Evolutionary conservation across 2,888 invertebrate species (phyloP).

Genomic region (Clostera curtula): DNA sequence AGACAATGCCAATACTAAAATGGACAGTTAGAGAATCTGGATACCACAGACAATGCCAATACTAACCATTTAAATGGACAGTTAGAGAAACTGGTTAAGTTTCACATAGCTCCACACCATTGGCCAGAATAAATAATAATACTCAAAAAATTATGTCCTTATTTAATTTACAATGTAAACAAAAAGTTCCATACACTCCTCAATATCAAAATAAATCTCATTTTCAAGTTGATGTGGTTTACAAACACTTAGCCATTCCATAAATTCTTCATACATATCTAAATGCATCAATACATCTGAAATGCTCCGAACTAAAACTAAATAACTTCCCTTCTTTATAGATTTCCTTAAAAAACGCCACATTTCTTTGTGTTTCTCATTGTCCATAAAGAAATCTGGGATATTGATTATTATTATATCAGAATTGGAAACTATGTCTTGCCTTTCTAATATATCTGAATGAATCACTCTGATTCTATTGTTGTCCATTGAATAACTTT

Average conservation of each 20-base stretch:
- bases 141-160: background rate
- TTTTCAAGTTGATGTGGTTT: slow-evolving; percentile 58
- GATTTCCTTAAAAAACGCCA: slow-evolving; percentile 76
- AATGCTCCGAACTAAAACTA: slow-evolving; percentile 77
- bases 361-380: slow-evolving; percentile 72
- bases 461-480: slow-evolving; percentile 72
- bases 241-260: slow-evolving; percentile 62
- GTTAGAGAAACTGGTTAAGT: too few species aligned
- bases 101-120: too few species aligned
- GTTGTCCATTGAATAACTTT: slow-evolving; percentile 64
- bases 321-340: slow-evolving; percentile 69
- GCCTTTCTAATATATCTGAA: slow-evolving; percentile 73
- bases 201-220: slow-evolving; percentile 57
- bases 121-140: background rate
- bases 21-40: too few species aligned
- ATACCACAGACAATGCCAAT: too few species aligned
- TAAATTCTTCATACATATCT: slow-evolving; percentile 60
- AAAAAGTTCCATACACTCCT: slow-evolving; percentile 51
- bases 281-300: slow-evolving; percentile 65
- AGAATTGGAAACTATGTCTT: slow-evolving; percentile 68
- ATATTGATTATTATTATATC: slow-evolving; percentile 81
- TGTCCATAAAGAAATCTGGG: slow-evolving; percentile 79
- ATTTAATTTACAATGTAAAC: slow-evolving; percentile 63
- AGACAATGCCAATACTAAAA: too few species aligned
- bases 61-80: too few species aligned